A percentile compares a stretch with the other conserved stretches of the same genome.
Conservation (phyloP, 2,797 vertebrate species). For the Semaprochilodus insignis region DNA sequence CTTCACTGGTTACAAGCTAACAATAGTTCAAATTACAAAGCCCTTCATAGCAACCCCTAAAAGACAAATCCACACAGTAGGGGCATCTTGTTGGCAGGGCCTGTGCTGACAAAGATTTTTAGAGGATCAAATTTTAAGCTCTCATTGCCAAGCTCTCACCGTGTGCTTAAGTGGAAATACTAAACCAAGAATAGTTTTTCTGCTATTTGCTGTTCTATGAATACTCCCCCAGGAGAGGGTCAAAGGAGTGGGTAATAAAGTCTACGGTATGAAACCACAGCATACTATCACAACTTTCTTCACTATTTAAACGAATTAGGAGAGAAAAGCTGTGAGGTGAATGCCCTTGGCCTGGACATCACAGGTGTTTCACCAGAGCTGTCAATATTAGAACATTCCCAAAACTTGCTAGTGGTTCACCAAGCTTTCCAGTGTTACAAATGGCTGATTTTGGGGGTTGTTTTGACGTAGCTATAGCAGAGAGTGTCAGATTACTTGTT, state of each 20-base stretch:
- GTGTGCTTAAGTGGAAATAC: slow-evolving; percentile 1
- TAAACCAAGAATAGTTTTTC: neutral
- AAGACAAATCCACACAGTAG: neutral
- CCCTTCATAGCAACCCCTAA: neutral
- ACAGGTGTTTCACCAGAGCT: neutral
- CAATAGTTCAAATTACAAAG: neutral
- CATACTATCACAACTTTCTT: neutral
- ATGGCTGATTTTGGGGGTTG: neutral
- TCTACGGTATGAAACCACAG: slow-evolving; percentile 16
- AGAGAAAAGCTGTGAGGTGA: neutral
- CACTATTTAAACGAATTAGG: neutral
- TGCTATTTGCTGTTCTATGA: slow-evolving; percentile 1
- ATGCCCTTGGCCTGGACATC: neutral
- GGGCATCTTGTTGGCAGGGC: neutral
- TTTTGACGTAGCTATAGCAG: neutral
- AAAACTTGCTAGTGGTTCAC: neutral
- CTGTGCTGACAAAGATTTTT: neutral
- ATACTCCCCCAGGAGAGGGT: neutral
- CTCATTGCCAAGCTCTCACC: neutral
- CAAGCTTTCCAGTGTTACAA: neutral
- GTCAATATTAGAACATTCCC: neutral
- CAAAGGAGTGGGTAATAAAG: neutral
- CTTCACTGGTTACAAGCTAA: neutral
- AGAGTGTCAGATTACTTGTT: neutral
- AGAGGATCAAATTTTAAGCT: neutral